Base-by-base conservation (phyloP, 1,140 invertebrate genomes). In the Neodiprion lecontei region DNA sequence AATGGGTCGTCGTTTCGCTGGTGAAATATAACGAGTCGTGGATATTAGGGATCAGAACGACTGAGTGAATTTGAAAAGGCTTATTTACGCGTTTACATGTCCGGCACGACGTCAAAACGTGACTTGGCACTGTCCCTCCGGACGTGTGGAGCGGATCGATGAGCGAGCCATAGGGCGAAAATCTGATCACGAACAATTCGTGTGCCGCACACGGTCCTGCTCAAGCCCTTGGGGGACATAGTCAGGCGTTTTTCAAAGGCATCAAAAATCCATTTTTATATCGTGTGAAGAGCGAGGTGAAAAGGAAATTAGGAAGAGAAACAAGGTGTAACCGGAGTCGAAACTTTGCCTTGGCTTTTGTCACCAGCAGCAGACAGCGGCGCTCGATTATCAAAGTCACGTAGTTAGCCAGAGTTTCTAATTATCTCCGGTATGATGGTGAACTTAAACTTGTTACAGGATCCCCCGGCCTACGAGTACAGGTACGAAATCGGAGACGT, bases 381-480 rank as follows among this genome's bases (percentile, higher is more conserved):
- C 28, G 5, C 28, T 40, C 28, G 28, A 40, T 40, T 40, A 3
- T 40, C 28, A 40, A 40, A 40, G 28, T 40, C 28, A 40, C 28
- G 1, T 40, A 40, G 28, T 40, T 40, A 40, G 5, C 28, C 28
- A 40, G 28, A 40, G 28, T 40, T 40, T 40, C 28, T 40, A 40
- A 40, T 40, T 40, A 40, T 40, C 28, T 40, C 5, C 28, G 28
- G 28, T 40, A 40, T 71, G 9, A 71, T 40, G 17, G 21, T 67
- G 61, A 72, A 67, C 48, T 74, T 72, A 70, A 81, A 79, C 48
- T 75, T 72, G 65, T 83, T 86, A 69, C 82, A 91, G 90, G 79
- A 86, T 83, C 83, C 88, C 48, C 84, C 88, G 7, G 89, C 87
- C 71, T 91, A 91, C 79, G 85, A 88, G 74, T 91, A 89, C 81